phyloP scores from a whole-genome alignment of 2,797 vertebrate species.

The Ctenosaura bakeri region DNA sequence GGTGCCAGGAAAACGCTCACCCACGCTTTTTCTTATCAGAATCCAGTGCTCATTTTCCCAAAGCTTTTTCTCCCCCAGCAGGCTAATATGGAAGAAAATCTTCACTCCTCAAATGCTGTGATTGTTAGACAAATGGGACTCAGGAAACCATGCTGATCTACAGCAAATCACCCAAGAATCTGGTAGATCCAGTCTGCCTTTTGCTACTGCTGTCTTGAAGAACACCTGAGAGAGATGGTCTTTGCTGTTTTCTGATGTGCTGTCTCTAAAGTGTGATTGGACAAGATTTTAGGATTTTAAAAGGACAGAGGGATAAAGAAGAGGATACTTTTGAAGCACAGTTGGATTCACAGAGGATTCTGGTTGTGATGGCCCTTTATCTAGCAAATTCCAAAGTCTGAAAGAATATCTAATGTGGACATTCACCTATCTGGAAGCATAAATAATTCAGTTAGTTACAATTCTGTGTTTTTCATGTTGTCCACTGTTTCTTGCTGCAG shows the following conservation, averaged over 20 bases:
- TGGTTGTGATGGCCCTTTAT: background rate
- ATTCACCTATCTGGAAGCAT: background rate
- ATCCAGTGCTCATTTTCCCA: background rate
- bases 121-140: background rate
- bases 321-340: background rate
- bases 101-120: background rate
- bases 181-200: background rate
- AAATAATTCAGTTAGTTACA: background rate
- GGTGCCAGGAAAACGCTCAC: background rate
- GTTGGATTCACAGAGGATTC: background rate
- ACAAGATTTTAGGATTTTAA: background rate
- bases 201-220: background rate
- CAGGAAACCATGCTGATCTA: background rate
- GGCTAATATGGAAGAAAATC: background rate
- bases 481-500: conserved; percentile 5
- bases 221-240: background rate
- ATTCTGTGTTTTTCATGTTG: background rate
- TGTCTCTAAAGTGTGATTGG: background rate
- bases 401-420: background rate
- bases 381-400: background rate
- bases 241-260: background rate
- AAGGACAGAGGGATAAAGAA: background rate
- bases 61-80: background rate
- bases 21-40: background rate
- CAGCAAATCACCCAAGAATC: background rate